A percentile compares a stretch with the other conserved stretches of the same genome.
phyloP scores from a whole-genome alignment of 2,888 invertebrate species.

The Alsophila aescularia region DNA sequence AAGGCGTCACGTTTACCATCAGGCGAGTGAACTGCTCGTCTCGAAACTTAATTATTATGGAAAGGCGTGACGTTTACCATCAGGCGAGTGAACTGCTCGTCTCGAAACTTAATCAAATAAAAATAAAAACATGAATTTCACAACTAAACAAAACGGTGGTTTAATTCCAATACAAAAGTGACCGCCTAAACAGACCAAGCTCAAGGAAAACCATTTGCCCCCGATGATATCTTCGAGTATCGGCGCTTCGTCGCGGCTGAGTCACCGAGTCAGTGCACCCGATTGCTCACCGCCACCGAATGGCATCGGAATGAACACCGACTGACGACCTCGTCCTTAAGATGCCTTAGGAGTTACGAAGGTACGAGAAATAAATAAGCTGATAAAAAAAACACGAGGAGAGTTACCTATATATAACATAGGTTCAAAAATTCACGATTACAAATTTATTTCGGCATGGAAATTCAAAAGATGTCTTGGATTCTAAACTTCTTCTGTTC shows the following conservation, averaged over 20 bases:
- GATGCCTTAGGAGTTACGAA: not conserved
- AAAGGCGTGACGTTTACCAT: too few relatives aligned
- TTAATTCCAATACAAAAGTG: constrained; percentile 24
- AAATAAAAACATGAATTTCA: too few relatives aligned
- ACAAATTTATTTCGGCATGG: too few relatives aligned
- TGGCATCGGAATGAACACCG: constrained; percentile 9
- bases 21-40: too few relatives aligned
- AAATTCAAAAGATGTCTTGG: too few relatives aligned
- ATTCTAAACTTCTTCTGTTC: too few relatives aligned
- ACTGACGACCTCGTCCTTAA: not conserved
- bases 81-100: too few relatives aligned
- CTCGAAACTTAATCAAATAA: too few relatives aligned
- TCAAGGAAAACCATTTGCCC: constrained; percentile 32
- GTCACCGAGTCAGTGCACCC: constrained; percentile 45
- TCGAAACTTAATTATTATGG: too few relatives aligned
- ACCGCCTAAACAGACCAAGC: constrained; percentile 30
- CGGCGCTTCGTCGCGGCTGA: constrained; percentile 39
- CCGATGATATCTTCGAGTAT: constrained; percentile 33
- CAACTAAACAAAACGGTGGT: too few relatives aligned
- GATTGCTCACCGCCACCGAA: constrained; percentile 27
- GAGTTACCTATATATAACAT: not conserved
- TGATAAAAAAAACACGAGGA: not conserved
- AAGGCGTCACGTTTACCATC: too few relatives aligned
- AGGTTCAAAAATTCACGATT: not conserved
- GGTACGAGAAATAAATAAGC: not conserved